These are phyloP conservation scores for Hypolimnas misippus DNA, from an alignment of 2,888 invertebrate species.

Conservation along the genomic window DNA sequence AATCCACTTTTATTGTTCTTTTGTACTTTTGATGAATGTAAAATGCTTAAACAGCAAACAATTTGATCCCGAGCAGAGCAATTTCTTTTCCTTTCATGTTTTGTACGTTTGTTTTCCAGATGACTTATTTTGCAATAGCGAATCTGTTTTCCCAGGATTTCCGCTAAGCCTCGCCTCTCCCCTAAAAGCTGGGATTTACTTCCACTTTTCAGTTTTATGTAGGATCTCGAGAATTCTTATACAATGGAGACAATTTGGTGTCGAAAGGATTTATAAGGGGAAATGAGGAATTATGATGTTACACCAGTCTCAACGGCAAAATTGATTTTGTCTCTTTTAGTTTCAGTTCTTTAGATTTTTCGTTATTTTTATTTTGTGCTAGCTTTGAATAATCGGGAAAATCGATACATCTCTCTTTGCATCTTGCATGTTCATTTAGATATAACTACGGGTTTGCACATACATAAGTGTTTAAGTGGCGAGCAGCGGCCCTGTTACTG, in stretches of 20 bases:
- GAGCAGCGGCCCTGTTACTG: too few species aligned
- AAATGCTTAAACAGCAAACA: conserved; percentile 27
- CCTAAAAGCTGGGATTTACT: conserved; percentile 56
- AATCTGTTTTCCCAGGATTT: conserved; percentile 51
- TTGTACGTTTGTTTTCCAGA: conserved; percentile 39
- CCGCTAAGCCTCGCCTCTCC: conserved; percentile 49
- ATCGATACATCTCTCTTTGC: too few species aligned
- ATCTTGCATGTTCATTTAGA: too few species aligned
- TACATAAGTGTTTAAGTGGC: too few species aligned
- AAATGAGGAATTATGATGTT: conserved; percentile 2
- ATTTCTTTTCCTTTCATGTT: conserved; percentile 27
- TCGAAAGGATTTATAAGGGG: conserved; percentile 8
- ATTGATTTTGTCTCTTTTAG: background rate
- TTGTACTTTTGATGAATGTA: conserved; percentile 20
- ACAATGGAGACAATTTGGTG: conserved; percentile 26
- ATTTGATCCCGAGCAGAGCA: conserved; percentile 29
- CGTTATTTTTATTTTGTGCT: background rate
- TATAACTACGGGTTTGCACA: too few species aligned
- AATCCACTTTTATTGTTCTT: background rate
- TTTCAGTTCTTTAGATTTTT: background rate
- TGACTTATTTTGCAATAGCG: conserved; percentile 46
- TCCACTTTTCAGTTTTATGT: conserved; percentile 61
- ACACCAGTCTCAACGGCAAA: background rate
- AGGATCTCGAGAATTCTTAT: conserved; percentile 44
- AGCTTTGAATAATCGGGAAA: too few species aligned